These are phyloP conservation scores for Charina bottae DNA, from an alignment of 2,113 vertebrate genomes.

Conservation along the genomic window DNA sequence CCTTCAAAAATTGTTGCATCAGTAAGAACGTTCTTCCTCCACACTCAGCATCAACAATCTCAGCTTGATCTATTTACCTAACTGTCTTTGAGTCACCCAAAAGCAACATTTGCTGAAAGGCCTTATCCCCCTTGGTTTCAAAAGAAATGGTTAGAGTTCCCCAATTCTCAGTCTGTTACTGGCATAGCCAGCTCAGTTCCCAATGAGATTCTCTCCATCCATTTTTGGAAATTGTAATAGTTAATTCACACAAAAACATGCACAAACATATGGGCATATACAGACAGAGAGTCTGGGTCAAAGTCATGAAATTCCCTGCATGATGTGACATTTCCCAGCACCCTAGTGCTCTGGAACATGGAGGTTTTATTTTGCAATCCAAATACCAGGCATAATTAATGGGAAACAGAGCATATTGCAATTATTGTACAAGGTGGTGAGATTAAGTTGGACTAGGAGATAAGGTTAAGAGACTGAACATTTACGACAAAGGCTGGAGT, in stretches of 20 bases:
- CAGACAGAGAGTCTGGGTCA: background rate
- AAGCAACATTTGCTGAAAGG: background rate
- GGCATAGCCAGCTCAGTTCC: background rate
- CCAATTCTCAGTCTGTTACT: background rate
- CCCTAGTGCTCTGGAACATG: background rate
- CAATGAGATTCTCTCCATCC: background rate
- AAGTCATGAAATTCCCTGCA: background rate
- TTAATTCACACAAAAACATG: background rate
- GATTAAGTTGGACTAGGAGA: background rate
- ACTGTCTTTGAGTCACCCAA: background rate
- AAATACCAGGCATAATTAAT: background rate
- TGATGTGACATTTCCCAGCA: background rate
- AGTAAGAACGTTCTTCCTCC: slow-evolving; percentile 17
- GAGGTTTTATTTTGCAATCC: background rate
- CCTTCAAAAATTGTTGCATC: background rate
- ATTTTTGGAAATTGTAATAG: background rate
- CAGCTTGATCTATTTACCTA: accelerated
- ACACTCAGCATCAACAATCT: background rate
- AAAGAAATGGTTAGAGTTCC: background rate
- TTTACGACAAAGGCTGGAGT: background rate
- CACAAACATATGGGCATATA: background rate
- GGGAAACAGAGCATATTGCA: background rate
- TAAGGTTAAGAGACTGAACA: background rate
- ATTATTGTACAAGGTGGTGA: background rate
- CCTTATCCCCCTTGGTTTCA: background rate